phyloP scores from a whole-genome alignment of 2,797 vertebrate species.

The Bufotes viridis region DNA sequence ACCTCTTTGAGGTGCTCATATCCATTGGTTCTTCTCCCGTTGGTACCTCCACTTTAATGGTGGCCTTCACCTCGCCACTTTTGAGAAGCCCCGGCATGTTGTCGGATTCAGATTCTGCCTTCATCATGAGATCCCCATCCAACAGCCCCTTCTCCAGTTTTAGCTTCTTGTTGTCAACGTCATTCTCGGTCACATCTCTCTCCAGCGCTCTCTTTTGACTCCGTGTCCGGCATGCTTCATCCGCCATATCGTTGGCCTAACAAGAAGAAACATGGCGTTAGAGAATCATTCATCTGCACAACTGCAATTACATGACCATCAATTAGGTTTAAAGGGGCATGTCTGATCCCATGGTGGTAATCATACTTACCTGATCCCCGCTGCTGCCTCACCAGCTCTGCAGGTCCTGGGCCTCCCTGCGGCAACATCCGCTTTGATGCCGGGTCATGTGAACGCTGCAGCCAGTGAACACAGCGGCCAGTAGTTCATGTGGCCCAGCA shows the following conservation, averaged over 20 bases:
- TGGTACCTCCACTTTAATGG: slow-evolving; percentile 88
- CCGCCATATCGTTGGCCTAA: slow-evolving; percentile 83
- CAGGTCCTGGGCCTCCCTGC: too few species aligned
- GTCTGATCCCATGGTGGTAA: too few species aligned
- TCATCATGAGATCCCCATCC: slow-evolving; percentile 69
- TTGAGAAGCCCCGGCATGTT: slow-evolving; percentile 80
- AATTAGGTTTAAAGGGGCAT: too few species aligned
- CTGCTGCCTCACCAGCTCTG: too few species aligned
- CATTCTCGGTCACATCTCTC: slow-evolving; percentile 76
- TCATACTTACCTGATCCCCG: too few species aligned
- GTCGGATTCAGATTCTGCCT: slow-evolving; percentile 68
- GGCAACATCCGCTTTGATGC: too few species aligned
- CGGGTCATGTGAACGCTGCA: too few species aligned
- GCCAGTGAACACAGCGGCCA: too few species aligned
- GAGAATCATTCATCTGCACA: background rate
- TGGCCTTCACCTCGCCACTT: slow-evolving; percentile 82
- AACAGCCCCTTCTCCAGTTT: slow-evolving; percentile 82
- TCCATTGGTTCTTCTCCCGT: slow-evolving; percentile 91
- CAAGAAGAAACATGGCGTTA: background rate
- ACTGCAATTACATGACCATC: background rate
- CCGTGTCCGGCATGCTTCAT: slow-evolving; percentile 92
- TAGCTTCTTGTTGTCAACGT: slow-evolving; percentile 86
- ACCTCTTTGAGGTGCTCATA: slow-evolving; percentile 96
- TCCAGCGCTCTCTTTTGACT: slow-evolving; percentile 96
- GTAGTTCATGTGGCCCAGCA: too few species aligned